Evolutionary conservation across 2,797 vertebrate genomes (phyloP).

Genomic region (Poliocrania exsul): DNA sequence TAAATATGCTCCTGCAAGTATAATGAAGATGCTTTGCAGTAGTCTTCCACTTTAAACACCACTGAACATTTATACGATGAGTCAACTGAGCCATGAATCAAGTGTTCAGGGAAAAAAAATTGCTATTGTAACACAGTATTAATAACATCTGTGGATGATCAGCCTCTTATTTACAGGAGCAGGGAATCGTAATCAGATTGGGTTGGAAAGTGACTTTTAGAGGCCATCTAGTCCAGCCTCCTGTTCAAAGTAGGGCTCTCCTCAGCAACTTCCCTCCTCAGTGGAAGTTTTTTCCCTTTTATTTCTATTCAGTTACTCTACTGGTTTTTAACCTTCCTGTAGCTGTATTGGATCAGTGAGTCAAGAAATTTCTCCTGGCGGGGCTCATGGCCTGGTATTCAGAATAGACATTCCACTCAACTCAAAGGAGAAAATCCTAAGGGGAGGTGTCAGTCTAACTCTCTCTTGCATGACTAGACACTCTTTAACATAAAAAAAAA

Average conservation of each 20-base stretch:
- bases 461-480: background rate
- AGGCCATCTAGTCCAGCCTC: background rate
- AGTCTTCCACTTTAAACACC: background rate
- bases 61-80: background rate
- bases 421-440: background rate
- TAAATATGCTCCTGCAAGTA: background rate
- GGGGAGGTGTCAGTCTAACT: background rate
- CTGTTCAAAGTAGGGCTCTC: background rate
- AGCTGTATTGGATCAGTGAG: background rate
- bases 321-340: background rate
- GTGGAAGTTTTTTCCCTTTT: background rate
- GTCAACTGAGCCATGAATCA: background rate
- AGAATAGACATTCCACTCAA: accelerated
- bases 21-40: background rate
- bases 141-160: background rate
- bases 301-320: background rate
- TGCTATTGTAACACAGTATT: background rate
- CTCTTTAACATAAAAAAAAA: background rate
- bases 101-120: background rate
- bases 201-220: background rate
- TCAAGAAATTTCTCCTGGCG: background rate
- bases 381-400: background rate
- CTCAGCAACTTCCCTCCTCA: background rate
- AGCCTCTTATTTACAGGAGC: background rate
- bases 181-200: background rate